These are phyloP conservation scores for Malurus elegans DNA, from an alignment of 2,113 vertebrate species.

Conservation along the genomic window DNA sequence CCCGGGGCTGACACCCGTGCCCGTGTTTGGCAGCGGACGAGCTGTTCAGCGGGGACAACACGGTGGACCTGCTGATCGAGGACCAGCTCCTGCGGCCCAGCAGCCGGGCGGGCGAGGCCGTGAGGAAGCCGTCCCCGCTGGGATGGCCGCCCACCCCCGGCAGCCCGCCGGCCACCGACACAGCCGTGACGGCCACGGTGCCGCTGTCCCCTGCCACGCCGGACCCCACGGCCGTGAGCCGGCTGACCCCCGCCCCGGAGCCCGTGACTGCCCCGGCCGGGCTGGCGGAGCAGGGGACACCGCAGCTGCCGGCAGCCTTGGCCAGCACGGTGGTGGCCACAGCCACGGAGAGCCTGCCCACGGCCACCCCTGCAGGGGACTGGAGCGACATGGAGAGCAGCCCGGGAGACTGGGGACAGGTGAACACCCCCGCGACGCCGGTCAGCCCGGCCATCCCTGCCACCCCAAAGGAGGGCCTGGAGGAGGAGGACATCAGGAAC, in stretches of 20 bases:
- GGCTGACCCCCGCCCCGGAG: background rate
- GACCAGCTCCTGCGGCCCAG: slow-evolving; percentile 89
- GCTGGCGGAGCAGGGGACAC: background rate
- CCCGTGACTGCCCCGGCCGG: accelerated
- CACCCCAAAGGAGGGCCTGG: slow-evolving; percentile 53
- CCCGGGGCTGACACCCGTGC: background rate
- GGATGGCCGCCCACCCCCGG: background rate
- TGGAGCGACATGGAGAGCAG: background rate
- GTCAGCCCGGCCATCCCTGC: background rate
- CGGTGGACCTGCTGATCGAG: slow-evolving; percentile 82
- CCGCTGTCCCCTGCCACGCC: background rate
- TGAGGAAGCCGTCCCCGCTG: slow-evolving; percentile 33
- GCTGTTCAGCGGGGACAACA: slow-evolving; percentile 84
- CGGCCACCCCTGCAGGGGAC: background rate
- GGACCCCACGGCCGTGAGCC: background rate
- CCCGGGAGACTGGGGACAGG: background rate
- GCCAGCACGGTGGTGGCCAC: background rate
- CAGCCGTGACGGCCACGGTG: background rate
- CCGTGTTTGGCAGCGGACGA: slow-evolving; percentile 81
- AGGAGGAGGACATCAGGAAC: slow-evolving; percentile 74
- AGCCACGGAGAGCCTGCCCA: background rate
- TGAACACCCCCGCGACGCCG: accelerated
- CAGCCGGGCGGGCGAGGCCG: background rate
- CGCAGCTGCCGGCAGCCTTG: background rate
- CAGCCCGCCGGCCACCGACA: accelerated